Evolutionary conservation across 2,113 vertebrate genomes (phyloP).

Genomic region (Rhagologus leucostigma): DNA sequence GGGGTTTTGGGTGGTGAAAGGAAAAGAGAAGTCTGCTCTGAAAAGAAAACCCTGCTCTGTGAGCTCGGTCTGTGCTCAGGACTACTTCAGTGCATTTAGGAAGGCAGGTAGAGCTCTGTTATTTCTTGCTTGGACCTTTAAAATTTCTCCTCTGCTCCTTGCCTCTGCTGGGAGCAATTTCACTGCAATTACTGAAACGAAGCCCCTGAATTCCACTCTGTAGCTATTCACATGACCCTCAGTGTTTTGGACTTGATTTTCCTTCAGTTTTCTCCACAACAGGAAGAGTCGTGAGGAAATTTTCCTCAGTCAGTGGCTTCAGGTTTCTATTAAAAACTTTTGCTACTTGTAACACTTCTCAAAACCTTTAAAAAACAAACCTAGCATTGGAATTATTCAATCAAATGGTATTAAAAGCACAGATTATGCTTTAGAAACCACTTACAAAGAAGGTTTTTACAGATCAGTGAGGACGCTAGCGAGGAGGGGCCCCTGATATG

Average conservation of each 20-base stretch:
- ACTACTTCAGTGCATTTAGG: background rate
- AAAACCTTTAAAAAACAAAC: slow-evolving; percentile 58
- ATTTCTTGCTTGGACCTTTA: background rate
- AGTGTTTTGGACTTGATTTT: slow-evolving; percentile 24
- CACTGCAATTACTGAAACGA: slow-evolving; percentile 41
- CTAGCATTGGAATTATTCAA: slow-evolving; percentile 53
- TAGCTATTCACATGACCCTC: slow-evolving; percentile 20
- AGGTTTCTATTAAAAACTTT: slow-evolving; percentile 58
- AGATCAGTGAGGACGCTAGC: slow-evolving; percentile 59
- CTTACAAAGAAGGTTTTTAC: slow-evolving; percentile 66
- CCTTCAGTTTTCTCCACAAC: slow-evolving; percentile 49
- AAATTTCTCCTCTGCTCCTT: slow-evolving; percentile 34
- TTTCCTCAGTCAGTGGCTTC: slow-evolving; percentile 31
- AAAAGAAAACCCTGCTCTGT: background rate
- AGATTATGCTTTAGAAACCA: slow-evolving; percentile 57
- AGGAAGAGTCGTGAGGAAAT: slow-evolving; percentile 23
- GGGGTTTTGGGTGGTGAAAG: background rate
- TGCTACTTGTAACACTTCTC: slow-evolving; percentile 19
- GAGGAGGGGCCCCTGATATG: slow-evolving; percentile 65
- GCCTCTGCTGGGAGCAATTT: slow-evolving; percentile 49
- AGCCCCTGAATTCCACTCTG: slow-evolving; percentile 17
- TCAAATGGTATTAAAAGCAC: slow-evolving; percentile 51
- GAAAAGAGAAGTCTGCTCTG: background rate
- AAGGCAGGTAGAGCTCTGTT: background rate
- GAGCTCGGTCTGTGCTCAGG: background rate